Evolutionary conservation across 1,140 invertebrate genomes (phyloP), one percentile per base, ranked within the genome.

Genomic region (Lasioglossum albipes): DNA sequence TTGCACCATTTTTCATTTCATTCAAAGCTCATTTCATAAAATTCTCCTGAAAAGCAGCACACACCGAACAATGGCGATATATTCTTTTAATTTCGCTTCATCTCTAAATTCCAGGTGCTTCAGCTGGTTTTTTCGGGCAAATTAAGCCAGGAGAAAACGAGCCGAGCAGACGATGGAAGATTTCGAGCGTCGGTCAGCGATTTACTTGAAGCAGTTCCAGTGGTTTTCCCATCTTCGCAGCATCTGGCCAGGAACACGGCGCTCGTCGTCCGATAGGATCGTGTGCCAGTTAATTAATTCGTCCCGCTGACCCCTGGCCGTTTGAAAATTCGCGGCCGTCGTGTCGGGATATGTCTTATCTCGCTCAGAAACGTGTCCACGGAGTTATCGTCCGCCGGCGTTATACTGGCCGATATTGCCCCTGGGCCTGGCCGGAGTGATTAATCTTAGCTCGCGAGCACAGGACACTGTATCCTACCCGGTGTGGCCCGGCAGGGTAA

Each of bases 391-490:
- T 85, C 75, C 27, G 57, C 57, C 77, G 57, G 42, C 79, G 87
- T 75, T 82, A 81, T 85, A 82, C 54, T 72, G 79, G 78, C 80
- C 87, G 87, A 88, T 88, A 88, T 87, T 82, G 80, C 82, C 79
- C 71, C 77, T 71, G 13, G 76, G 84, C 41, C 77, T 76, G 76
- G 82, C 80, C 77, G 71, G 84, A 88, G 89, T 87, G 91, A 92
- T 92, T 92, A 92, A 92, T 92, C 91, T 91, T 90, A 84, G 86
- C 81, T 86, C 67, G 70, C 64, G 59, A 18, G 68, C 75, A 87
- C 75, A 87, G 86, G 76, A 84, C 85, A 84, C 59, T 74, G 79
- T 82, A 70, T 74, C 66, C 85, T 75, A 64, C 65, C 45, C 73
- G 75, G 71, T 62, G 87, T 64, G 87, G 69, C 71, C 84, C 80